Conservation (phyloP, 2,113 vertebrate genomes). For the Nannobrachium achirus region DNA sequence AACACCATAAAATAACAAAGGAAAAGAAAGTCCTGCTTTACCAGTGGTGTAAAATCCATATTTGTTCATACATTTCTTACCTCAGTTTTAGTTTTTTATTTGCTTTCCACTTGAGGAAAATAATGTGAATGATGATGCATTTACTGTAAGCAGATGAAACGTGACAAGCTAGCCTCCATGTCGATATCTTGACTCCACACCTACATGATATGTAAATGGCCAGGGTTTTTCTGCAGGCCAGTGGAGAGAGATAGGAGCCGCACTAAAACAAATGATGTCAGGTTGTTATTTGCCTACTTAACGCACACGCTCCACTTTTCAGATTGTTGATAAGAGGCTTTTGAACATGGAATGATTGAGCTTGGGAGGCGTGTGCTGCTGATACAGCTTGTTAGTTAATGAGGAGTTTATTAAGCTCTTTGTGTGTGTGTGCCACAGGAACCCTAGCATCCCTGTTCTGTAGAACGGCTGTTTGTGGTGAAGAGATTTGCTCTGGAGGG, state of each 20-base stretch:
- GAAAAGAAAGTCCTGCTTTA: too few relatives aligned
- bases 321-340: conserved; percentile 13
- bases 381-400: not conserved
- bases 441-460: too few relatives aligned
- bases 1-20: too few relatives aligned
- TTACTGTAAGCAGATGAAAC: not conserved
- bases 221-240: not conserved
- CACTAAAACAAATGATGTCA: conserved; percentile 11
- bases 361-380: not conserved
- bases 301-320: not conserved
- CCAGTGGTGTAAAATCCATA: too few relatives aligned
- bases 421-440: not conserved
- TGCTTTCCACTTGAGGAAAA: not conserved
- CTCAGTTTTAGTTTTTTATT: too few relatives aligned
- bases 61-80: too few relatives aligned
- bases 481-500: not conserved
- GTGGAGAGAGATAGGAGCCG: not conserved
- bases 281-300: conserved; percentile 5
- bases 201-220: conserved; percentile 3
- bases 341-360: conserved; percentile 5
- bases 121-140: not conserved
- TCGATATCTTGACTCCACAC: not conserved
- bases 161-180: not conserved
- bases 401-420: not conserved
- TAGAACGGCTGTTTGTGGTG: not conserved